A percentile compares a stretch with the other conserved stretches of the same genome.
Evolutionary conservation across 2,888 invertebrate genomes (phyloP).

Genomic region (Ditylenchus weischeri): DNA sequence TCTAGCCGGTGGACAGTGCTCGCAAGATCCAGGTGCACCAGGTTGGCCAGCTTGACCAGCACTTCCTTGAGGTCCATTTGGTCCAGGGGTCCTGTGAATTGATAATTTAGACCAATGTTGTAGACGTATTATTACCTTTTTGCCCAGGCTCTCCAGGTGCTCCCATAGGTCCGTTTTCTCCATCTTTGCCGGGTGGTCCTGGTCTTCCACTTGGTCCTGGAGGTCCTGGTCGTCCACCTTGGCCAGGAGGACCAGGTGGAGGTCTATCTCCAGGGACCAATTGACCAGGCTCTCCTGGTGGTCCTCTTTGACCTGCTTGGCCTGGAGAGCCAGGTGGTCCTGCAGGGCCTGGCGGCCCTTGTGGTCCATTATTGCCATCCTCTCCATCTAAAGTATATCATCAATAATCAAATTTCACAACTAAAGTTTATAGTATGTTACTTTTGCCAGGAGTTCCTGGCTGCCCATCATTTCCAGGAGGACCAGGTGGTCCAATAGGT

Average conservation of each 20-base stretch:
- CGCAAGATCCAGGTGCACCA: conserved; percentile 55
- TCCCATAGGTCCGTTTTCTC: conserved; percentile 62
- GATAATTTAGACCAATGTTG: neutral
- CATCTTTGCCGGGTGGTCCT: conserved; percentile 49
- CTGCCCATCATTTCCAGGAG: conserved; percentile 43
- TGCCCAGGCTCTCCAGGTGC: conserved; percentile 48
- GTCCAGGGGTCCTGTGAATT: conserved; percentile 44
- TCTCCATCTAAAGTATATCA: conserved; percentile 27
- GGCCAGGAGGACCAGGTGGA: conserved; percentile 45
- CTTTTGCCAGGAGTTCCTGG: conserved; percentile 51
- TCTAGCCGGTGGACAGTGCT: conserved; percentile 56
- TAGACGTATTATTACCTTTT: conserved; percentile 28
- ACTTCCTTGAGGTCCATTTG: conserved; percentile 52
- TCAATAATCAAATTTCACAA: no score
- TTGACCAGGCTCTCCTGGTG: conserved; percentile 31
- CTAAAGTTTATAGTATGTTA: neutral
- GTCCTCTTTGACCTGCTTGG: conserved; percentile 29
- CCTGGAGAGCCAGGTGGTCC: conserved; percentile 43
- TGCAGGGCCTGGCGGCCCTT: conserved; percentile 48
- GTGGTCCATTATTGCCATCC: conserved; percentile 46
- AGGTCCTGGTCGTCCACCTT: conserved; percentile 47
- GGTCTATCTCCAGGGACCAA: conserved; percentile 34
- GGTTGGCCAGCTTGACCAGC: conserved; percentile 38
- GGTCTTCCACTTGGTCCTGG: conserved; percentile 26
- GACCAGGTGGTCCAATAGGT: conserved; percentile 55